Evolutionary conservation across 2,113 vertebrate species (phyloP).

Genomic region (Microcebus griseorufus): DNA sequence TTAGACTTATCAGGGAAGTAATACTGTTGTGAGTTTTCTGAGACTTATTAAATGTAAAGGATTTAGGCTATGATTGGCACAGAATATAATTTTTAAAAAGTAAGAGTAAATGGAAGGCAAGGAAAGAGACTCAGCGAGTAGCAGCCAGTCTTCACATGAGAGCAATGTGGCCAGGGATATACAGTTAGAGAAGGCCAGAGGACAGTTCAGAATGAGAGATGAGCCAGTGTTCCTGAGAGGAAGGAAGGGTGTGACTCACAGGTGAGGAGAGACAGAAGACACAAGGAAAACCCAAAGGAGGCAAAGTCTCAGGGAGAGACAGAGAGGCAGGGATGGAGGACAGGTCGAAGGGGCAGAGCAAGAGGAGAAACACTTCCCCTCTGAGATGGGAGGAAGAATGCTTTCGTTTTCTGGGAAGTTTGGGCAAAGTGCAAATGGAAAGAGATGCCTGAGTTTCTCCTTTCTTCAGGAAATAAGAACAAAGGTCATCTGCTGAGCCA

Average conservation of each 20-base stretch:
- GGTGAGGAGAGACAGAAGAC: background rate
- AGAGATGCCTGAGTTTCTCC: background rate
- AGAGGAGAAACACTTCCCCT: background rate
- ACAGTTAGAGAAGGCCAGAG: background rate
- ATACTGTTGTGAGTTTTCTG: background rate
- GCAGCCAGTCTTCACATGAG: background rate
- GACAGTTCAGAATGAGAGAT: background rate
- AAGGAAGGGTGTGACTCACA: background rate
- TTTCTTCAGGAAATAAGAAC: background rate
- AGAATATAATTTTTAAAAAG: background rate
- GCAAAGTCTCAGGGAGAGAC: background rate
- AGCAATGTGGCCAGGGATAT: fast-evolving
- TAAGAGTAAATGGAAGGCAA: background rate
- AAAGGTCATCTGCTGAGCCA: background rate
- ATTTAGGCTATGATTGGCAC: background rate
- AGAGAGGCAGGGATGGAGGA: background rate
- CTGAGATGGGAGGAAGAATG: background rate
- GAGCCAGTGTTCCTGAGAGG: no score
- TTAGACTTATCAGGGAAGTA: background rate
- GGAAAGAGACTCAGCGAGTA: background rate
- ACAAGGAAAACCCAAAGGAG: background rate
- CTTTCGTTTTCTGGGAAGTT: background rate
- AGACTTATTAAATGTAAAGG: background rate
- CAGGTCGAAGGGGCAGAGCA: no score
- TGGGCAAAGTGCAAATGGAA: fast-evolving